Percentiles rank a stretch among this genome's conserved stretches.
Evolutionary conservation across 2,888 invertebrate species (phyloP).

Genomic region (Cephus nigrinus): DNA sequence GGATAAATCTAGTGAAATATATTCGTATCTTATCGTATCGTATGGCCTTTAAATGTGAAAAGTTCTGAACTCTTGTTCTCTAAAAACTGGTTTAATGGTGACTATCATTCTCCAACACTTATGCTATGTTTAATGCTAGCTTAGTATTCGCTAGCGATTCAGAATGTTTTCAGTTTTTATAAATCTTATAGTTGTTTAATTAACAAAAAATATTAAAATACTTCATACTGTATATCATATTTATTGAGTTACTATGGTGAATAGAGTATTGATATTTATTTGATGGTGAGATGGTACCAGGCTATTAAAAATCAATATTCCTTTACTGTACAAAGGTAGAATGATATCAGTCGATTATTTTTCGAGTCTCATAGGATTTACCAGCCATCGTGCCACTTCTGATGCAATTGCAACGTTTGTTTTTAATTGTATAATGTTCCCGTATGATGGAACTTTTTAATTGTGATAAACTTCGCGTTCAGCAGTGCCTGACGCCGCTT

Average conservation of each 20-base stretch:
- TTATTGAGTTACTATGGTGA: background rate
- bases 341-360: background rate
- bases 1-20: no score
- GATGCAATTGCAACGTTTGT: background rate
- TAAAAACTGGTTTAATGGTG: conserved; percentile 18
- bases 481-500: background rate
- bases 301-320: background rate
- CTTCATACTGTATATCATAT: background rate
- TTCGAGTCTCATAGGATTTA: background rate
- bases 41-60: background rate
- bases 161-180: background rate
- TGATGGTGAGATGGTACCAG: background rate
- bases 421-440: background rate
- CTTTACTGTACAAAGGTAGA: background rate
- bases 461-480: background rate
- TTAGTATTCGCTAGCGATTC: conserved; percentile 19
- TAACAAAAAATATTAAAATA: background rate
- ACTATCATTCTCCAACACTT: conserved; percentile 15
- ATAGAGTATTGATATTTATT: background rate
- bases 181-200: background rate
- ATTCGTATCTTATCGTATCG: background rate
- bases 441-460: background rate
- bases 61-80: background rate
- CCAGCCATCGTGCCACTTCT: background rate
- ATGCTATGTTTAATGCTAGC: conserved; percentile 40